Base-by-base conservation (phyloP, 53 echinoderm and acorn worm genomes). In the Astropecten irregularis region DNA sequence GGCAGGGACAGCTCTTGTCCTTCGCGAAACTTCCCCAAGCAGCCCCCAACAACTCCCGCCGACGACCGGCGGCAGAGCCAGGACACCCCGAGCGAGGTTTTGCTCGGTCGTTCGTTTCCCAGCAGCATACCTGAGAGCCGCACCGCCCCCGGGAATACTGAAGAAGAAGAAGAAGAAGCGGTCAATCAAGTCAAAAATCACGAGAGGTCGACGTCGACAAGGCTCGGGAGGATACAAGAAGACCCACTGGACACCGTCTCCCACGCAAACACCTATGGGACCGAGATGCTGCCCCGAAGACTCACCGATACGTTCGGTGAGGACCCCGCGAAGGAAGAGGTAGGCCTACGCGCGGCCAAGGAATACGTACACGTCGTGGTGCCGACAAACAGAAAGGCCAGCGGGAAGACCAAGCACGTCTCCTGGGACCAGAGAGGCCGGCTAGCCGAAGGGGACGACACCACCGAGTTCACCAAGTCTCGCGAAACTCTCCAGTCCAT, bases 31-130 rank as follows among this genome's bases (percentile, higher is more conserved):
- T 76, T 93, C 26, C 90, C 90, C 23, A 77, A 71, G 4, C 87
- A 93, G 55, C 93, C 90, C 11, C 93, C 93, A 13, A 90, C 90
- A 14, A 93, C 93, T 0, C 87, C 93, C 0, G 89, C 82, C 10
- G 89, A 85, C 27, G 76, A 59, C 11, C 66, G 33, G 3, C 33
- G 46, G 23, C 44, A 62, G 25, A 79, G 60, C 34, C 23, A 54
- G 26, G 40, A 32, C 21, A 15, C 36, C 7, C 57, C 20, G 22
- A 57, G 39, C 50, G 38, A 83, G 33, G n/a, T n/a, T n/a, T 37
- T 55, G n/a, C 9, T 31, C 14, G 21, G 39, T 46, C 25, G 38
- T 10, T 40, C 62, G 39, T 40, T 47, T 56, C 21, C 55, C 56
- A 83, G 49, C 69, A 55, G 23, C 27, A 69, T 83, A 29, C 30